Evolutionary conservation across 2,888 invertebrate genomes (phyloP), one percentile per base, ranked within the genome.

Genomic region (Allygus modestus): DNA sequence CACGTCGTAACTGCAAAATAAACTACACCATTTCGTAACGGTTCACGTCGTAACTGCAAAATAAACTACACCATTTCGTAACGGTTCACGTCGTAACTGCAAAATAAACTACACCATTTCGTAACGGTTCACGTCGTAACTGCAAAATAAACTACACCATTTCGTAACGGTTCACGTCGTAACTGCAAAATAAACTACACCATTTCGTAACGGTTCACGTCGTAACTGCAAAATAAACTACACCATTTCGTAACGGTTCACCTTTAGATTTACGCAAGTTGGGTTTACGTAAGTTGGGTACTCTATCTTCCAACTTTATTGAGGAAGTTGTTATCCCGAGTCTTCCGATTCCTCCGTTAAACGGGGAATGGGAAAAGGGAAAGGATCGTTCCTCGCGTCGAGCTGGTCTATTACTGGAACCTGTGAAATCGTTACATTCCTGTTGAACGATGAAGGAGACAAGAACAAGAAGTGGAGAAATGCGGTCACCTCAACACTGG

Each of bases 281-380:
- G 9, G 4, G 9, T 37, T 37, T 37, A 46, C 46, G 46, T 12
- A 46, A 46, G 12, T 15, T 1, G 9, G 2, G 12, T 17, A 46
- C 46, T 46, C 17, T 54, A 54, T 23, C 15, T 65, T 65, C 65
- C 15, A 65, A 26, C 28, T 65, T 65, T 31, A 65, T 65, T 28
- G 15, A 5, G 65, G 65, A 65, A 65, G 65, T 28, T 2, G 28
- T 65, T 65, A 17, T 17, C 15, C 31, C 65, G 15, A 65, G 28
- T 28, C 28, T 15, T 28, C 2, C 4, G 28, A 65, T 65, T 65
- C 65, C 58, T 65, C 65, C 17, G 65, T 31, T 31, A 65, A 28
- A 31, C 65, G 15, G 31, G 1, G 11, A 54, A 54, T 7, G 17
- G 15, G 26, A 28, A 20, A 65, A 65, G 28, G 65, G 65, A 28